These are phyloP conservation scores for Hirtodrosophila duncani DNA, from an alignment of 2,888 invertebrate genomes.

Conservation along the genomic window DNA sequence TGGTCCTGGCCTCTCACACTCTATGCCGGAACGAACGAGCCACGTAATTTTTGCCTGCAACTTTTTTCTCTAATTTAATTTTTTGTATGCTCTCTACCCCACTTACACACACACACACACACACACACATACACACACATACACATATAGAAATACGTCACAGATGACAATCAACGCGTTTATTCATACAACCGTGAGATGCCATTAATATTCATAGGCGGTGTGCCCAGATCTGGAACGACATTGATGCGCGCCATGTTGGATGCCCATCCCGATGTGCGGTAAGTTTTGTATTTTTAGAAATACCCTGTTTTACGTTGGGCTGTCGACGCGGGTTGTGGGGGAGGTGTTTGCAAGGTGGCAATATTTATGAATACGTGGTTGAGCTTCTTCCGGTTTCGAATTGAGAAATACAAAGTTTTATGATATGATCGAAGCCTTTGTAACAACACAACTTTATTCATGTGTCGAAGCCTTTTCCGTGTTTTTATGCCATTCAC, in stretches of 20 bases:
- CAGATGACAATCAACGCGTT: constrained; percentile 82
- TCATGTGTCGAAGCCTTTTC: no score
- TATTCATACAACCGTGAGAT: constrained; percentile 90
- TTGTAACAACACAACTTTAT: no score
- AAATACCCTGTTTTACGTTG: constrained; percentile 3
- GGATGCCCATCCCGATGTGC: constrained; percentile 97
- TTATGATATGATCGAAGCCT: no score
- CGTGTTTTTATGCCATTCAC: no score
- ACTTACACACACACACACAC: constrained; percentile 12
- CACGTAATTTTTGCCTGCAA: constrained; percentile 56
- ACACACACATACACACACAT: constrained; percentile 9
- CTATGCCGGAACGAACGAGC: no score
- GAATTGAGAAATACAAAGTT: no score
- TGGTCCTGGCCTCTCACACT: no score
- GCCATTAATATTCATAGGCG: constrained; percentile 98
- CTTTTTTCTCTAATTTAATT: constrained; percentile 55
- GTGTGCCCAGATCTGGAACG: constrained; percentile 97
- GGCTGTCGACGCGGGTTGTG: no score
- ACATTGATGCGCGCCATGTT: constrained; percentile 98
- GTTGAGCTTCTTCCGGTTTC: no score
- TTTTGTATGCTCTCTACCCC: constrained; percentile 9
- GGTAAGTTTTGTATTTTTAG: constrained; percentile 80
- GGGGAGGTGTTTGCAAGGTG: no score
- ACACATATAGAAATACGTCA: constrained; percentile 81
- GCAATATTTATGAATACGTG: no score